Conservation (phyloP, 2,113 vertebrate genomes). For the Ictalurus furcatus region DNA sequence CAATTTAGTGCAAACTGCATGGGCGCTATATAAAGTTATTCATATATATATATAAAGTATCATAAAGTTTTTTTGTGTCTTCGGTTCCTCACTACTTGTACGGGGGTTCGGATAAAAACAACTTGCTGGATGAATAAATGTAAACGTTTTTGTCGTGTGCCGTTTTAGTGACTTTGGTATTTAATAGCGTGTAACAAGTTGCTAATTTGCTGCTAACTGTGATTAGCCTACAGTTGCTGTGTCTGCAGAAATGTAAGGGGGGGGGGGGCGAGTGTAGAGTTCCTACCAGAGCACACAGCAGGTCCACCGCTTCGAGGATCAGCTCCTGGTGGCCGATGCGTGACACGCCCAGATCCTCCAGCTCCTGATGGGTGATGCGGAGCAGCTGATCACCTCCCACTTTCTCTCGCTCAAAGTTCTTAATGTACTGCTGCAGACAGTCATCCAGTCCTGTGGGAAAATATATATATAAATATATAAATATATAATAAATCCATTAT, state of each 20-base stretch:
- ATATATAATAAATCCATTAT: too few relatives aligned
- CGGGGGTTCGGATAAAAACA: not conserved
- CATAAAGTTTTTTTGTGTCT: not conserved
- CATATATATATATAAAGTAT: not conserved
- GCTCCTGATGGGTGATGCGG: conserved; percentile 93
- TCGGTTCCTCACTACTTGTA: not conserved
- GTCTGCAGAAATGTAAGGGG: not conserved
- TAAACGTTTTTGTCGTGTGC: not conserved
- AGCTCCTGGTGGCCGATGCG: conserved; percentile 97
- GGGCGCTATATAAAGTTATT: not conserved
- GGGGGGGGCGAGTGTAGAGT: not conserved
- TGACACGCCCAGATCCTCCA: conserved; percentile 95
- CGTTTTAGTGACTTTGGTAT: not conserved
- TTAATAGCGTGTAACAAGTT: not conserved
- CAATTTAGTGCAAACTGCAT: not conserved
- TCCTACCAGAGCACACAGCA: conserved; percentile 93
- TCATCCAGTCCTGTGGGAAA: conserved; percentile 86
- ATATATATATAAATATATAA: not conserved
- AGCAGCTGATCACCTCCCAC: conserved; percentile 92
- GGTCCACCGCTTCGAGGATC: conserved; percentile 94
- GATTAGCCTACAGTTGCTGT: conserved; percentile 4
- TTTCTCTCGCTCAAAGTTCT: conserved; percentile 93
- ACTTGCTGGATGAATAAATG: not conserved
- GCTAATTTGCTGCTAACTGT: not conserved
- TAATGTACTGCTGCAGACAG: conserved; percentile 95